These are phyloP conservation scores for Torymus texanus DNA, from an alignment of 2,888 invertebrate species.

Conservation along the genomic window DNA sequence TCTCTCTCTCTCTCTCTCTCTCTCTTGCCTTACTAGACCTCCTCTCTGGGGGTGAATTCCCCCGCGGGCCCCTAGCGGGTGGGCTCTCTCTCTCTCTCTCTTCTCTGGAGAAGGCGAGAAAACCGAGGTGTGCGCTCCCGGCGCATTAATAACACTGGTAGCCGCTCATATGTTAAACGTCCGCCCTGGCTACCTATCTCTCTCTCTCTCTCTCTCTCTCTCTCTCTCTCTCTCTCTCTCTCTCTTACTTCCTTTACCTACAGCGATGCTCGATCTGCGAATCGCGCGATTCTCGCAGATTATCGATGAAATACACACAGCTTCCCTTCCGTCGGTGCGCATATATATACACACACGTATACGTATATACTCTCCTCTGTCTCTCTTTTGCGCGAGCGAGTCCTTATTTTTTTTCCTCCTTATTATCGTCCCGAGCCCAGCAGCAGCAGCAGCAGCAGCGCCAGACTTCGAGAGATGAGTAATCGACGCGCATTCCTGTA, in stretches of 20 bases:
- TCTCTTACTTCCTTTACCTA: slow-evolving; percentile 61
- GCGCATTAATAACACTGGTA: slow-evolving; percentile 75
- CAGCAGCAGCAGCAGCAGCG: background rate
- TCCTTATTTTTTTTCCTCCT: slow-evolving; percentile 26
- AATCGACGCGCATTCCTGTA: slow-evolving; percentile 55
- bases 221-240: slow-evolving; percentile 28
- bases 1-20: slow-evolving; percentile 48
- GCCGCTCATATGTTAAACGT: slow-evolving; percentile 75
- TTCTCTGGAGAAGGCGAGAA: slow-evolving; percentile 51
- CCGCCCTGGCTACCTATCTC: slow-evolving; percentile 65
- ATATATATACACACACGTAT: too few relatives aligned
- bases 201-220: too few relatives aligned
- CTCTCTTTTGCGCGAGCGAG: slow-evolving; percentile 18
- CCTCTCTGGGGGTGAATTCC: slow-evolving; percentile 57
- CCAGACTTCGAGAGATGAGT: slow-evolving; percentile 53
- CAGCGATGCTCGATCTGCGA: slow-evolving; percentile 61
- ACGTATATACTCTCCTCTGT: slow-evolving; percentile 13
- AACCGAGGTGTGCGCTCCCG: slow-evolving; percentile 46
- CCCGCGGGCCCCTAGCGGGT: slow-evolving; percentile 54
- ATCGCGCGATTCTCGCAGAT: slow-evolving; percentile 60
- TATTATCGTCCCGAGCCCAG: slow-evolving; percentile 31
- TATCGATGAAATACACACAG: slow-evolving; percentile 58
- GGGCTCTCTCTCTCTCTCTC: background rate
- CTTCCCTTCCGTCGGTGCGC: slow-evolving; percentile 1
- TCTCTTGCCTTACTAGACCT: slow-evolving; percentile 28